Evolutionary conservation across 2,888 invertebrate genomes (phyloP), one percentile per base, ranked within the genome.

Genomic region (Willowsia nigromaculata): DNA sequence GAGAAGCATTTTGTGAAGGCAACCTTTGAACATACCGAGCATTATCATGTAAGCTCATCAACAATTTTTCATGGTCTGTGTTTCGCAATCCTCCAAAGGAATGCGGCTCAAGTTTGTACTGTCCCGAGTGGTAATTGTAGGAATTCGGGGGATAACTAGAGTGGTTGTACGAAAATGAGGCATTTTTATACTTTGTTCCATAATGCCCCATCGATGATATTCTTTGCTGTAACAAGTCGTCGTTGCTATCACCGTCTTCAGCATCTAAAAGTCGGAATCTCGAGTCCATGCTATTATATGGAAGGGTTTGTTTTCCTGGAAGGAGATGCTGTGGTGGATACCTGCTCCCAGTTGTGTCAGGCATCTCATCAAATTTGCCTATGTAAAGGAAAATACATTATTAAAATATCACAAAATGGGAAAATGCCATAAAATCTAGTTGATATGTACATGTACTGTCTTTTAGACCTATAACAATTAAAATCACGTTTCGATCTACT

Each of bases 51-150:
- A 88, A 88, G 88, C 88, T 88, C 88, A 84, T 50, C 25, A 84
- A 27, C 22, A 37, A 59, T 30, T 76, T 88, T 33, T 88, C 68
- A 43, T 27, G 50, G n/a, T 78, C 37, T 7, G 83, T 27, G 11
- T 9, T 25, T n/a, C 25, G 68, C 27, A 50, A 40, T 18, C 71
- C 43, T 22, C 68, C 83, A 56, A 82, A n/a, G n/a, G n/a, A 47
- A 43, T n/a, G 22, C 37, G 84, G 74, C 40, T 82, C 59, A 22
- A 84, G 65, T 88, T 88, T 88, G 88, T 88, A 88, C 88, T 88
- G 76, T 22, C 27, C 40, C 22, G 82, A 82, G 47, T 68, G 43
- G 30, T 80, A 37, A 74, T 74, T 2, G 5, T 50, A 15, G 30
- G n/a, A 56, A 68, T 43, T 30, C 4, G 33, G 27, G 4, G 82